Evolutionary conservation across 1,140 invertebrate species (phyloP).

Genomic region (Lasaia peninsularis): DNA sequence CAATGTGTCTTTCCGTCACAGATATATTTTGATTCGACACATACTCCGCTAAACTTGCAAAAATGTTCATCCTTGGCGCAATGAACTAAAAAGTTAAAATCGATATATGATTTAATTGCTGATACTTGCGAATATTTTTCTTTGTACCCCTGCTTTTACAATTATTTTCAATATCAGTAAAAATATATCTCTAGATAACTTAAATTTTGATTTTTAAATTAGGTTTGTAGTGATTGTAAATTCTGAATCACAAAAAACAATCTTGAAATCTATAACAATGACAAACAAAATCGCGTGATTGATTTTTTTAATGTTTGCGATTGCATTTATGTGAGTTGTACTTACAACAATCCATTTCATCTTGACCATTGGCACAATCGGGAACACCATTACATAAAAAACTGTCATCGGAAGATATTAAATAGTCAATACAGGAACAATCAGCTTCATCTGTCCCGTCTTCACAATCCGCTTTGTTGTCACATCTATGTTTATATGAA

Average conservation of each 20-base stretch:
- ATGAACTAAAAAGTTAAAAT: conserved; percentile 65
- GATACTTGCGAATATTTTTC: too few species aligned
- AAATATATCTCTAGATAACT: too few species aligned
- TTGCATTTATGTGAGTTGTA: conserved; percentile 12
- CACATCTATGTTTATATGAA: conserved; percentile 79
- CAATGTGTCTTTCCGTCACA: conserved; percentile 85
- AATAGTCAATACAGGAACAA: conserved; percentile 85
- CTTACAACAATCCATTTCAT: conserved; percentile 85
- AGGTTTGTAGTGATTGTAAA: too few species aligned
- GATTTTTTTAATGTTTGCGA: too few species aligned
- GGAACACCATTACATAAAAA: conserved; percentile 87
- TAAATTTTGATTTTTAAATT: too few species aligned
- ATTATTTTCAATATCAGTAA: too few species aligned
- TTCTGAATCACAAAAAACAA: too few species aligned
- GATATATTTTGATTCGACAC: conserved; percentile 77
- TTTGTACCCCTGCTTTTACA: too few species aligned
- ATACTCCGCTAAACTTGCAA: conserved; percentile 79
- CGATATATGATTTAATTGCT: background rate
- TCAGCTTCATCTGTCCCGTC: conserved; percentile 88
- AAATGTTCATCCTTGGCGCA: conserved; percentile 78
- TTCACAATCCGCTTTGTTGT: conserved; percentile 86
- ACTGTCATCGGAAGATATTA: conserved; percentile 72
- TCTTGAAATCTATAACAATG: too few species aligned
- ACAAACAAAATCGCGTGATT: too few species aligned
- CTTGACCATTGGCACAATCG: conserved; percentile 86